Evolutionary conservation across 2,888 invertebrate genomes (phyloP), one percentile per base, ranked within the genome.

Genomic region (Scaptomyza polygonia): DNA sequence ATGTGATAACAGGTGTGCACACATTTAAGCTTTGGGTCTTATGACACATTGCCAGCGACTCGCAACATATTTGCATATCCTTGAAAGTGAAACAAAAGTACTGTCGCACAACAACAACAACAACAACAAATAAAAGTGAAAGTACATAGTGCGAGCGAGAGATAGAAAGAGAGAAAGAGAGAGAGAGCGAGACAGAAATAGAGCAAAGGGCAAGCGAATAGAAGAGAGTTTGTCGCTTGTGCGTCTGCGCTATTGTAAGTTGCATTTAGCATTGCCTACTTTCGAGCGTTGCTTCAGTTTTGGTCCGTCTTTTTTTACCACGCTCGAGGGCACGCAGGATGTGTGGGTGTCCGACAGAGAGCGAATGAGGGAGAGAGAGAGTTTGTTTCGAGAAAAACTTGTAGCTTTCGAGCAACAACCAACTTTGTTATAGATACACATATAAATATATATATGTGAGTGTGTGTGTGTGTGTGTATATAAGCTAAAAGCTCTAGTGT

Each of bases 1-100:
- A 78, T 72, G 72, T 78, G 74, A 86, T 87, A 86, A 87, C 87
- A 87, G 84, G 87, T 86, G 88, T 86, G 72, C 68, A 49, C 54
- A 54, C 43, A 49, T 34, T 51, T 43, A 57, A 68, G 62, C 67
- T 58, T 51, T 61, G 42, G 42, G 42, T 55, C 73, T 77, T 72
- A 63, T 77, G 77, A 62, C 73, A 77, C 77, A 54, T 56, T 76
- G 70, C 16, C 30, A 66, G 16, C 44, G 14, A 25, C 21, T 14
- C 36, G 52, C 47, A 45, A 32, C n/a, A 9, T 66, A 71, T 77
- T 73, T 72, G 73, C 73, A 77, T 72, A 67, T 63, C 48, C 58
- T 76, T 75, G 65, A 47, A 57, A 52, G 58, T 69, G 58, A 51
- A 29, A 21, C 14, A 42, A 48, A 48, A 29, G 25, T 44, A 14